Percentiles rank a stretch among this genome's conserved stretches.
Evolutionary conservation across 2,888 invertebrate species (phyloP).

Genomic region (Ectobius pallidus): DNA sequence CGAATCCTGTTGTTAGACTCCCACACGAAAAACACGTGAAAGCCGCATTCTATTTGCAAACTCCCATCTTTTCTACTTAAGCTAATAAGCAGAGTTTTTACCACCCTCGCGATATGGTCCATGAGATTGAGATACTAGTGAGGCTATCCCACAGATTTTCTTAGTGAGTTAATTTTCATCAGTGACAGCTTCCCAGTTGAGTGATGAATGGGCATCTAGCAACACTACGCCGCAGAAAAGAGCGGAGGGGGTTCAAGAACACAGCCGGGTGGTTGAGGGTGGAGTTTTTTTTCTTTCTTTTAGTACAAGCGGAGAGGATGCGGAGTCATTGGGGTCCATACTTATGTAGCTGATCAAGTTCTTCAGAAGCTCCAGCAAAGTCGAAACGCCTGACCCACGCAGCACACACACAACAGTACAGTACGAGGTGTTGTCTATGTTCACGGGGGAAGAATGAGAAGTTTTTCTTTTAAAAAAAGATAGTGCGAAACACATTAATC

Average conservation of each 20-base stretch:
- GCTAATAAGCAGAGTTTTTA: neutral
- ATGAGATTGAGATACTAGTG: conserved; percentile 12
- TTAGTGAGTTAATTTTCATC: conserved; percentile 41
- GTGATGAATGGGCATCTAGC: conserved; percentile 39
- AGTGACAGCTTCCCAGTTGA: conserved; percentile 41
- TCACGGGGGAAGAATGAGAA: neutral
- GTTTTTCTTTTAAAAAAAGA: neutral
- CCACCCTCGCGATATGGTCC: neutral
- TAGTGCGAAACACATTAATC: conserved; percentile 19
- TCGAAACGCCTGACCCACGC: conserved; percentile 20
- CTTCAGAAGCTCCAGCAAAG: neutral
- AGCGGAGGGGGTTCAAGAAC: conserved; percentile 22
- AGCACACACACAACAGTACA: neutral
- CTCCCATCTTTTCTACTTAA: too few relatives aligned
- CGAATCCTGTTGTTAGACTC: too few relatives aligned
- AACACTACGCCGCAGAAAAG: conserved; percentile 26
- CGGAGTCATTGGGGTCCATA: conserved; percentile 8
- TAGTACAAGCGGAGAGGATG: neutral
- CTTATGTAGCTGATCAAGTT: neutral
- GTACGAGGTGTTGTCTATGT: conserved; percentile 16
- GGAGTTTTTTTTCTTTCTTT: neutral
- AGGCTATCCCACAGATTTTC: conserved; percentile 25
- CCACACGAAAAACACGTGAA: too few relatives aligned
- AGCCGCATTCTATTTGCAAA: too few relatives aligned
- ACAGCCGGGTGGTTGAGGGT: conserved; percentile 11